These are phyloP conservation scores for Siniperca knerii DNA, from an alignment of 2,113 vertebrate species.

Conservation along the genomic window DNA sequence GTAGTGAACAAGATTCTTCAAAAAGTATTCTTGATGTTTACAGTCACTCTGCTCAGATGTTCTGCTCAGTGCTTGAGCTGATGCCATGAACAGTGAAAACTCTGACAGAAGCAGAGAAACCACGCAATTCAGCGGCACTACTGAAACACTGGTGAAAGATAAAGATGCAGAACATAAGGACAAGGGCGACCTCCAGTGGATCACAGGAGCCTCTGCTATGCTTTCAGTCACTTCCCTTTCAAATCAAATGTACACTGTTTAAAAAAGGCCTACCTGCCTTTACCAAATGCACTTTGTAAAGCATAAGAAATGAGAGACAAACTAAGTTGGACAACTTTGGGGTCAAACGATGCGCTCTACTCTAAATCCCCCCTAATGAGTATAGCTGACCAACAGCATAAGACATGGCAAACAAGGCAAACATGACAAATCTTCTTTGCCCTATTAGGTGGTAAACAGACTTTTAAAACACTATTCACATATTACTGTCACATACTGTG, in stretches of 20 bases:
- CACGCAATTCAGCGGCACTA: not conserved
- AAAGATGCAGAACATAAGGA: not conserved
- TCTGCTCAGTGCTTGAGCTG: not conserved
- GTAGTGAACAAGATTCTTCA: not conserved
- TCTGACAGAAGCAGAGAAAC: not conserved
- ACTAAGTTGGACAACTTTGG: not conserved
- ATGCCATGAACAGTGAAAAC: not conserved
- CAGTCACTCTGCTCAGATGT: not conserved
- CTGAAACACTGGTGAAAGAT: not conserved
- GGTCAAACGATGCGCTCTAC: not conserved
- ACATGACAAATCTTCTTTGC: not conserved
- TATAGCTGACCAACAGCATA: not conserved
- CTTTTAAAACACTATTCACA: not conserved
- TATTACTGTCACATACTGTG: not conserved
- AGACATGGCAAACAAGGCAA: too few relatives aligned
- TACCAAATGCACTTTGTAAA: not conserved
- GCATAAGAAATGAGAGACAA: too few relatives aligned
- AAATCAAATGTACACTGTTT: not conserved
- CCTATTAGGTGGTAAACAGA: not conserved
- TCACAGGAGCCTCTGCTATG: not conserved
- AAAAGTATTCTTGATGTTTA: not conserved
- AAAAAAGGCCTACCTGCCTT: not conserved
- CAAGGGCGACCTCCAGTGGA: slow-evolving; percentile 26
- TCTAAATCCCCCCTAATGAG: not conserved
- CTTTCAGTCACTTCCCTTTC: not conserved